Percentiles rank a stretch among this genome's conserved stretches.
phyloP scores from a whole-genome alignment of 2,888 invertebrate species.

The Drosophila phalerata region DNA sequence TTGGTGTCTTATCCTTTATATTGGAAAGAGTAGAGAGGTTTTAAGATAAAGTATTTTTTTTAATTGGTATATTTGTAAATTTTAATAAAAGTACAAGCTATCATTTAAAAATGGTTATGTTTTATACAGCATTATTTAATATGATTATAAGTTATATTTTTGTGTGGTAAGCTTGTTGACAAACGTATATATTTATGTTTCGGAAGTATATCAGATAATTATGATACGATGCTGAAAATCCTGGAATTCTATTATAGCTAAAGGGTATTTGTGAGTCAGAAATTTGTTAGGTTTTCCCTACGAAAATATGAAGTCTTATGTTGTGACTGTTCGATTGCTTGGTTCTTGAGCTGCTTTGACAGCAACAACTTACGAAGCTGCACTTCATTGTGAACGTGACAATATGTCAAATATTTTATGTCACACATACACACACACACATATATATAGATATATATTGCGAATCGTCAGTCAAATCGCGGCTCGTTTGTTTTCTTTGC shows the following conservation, averaged over 20 bases:
- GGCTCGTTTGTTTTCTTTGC: slow-evolving; percentile 45
- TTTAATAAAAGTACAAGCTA: too few relatives aligned
- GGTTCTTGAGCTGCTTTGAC: slow-evolving; percentile 23
- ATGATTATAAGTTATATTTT: too few relatives aligned
- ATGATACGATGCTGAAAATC: too few relatives aligned
- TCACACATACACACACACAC: slow-evolving; percentile 20
- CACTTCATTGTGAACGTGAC: slow-evolving; percentile 50
- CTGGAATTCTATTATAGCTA: too few relatives aligned
- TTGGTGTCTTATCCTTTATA: not conserved
- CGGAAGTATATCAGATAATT: too few relatives aligned
- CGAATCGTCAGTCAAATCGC: slow-evolving; percentile 52
- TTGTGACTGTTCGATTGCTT: slow-evolving; percentile 27
- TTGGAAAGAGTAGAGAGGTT: not conserved
- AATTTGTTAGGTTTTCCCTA: not conserved
- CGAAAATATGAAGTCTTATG: not conserved
- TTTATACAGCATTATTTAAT: too few relatives aligned
- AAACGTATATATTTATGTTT: too few relatives aligned
- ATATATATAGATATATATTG: slow-evolving; percentile 4
- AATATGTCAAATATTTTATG: slow-evolving; percentile 67
- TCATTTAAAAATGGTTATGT: too few relatives aligned
- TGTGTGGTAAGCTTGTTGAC: too few relatives aligned
- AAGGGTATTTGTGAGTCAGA: not conserved
- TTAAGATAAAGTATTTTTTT: not conserved
- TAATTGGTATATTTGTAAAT: not conserved
- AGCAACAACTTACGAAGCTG: slow-evolving; percentile 24